Conservation (phyloP, 2,797 vertebrate species). For the Cossypha niveicapilla region DNA sequence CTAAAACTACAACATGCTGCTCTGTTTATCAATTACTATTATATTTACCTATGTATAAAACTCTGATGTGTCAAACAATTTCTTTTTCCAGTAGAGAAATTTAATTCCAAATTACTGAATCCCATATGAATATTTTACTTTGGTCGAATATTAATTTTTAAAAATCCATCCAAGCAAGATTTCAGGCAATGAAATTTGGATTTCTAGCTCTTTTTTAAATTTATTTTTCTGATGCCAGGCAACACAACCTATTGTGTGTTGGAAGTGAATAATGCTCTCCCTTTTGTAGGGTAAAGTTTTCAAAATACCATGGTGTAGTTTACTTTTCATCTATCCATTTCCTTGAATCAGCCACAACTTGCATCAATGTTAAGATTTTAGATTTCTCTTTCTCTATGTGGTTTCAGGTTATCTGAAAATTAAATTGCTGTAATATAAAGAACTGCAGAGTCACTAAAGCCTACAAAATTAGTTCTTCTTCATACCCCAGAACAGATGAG, state of each 20-base stretch:
- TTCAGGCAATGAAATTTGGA: not conserved
- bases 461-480: not conserved
- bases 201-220: not conserved
- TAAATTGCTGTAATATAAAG: not conserved
- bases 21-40: not conserved
- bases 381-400: not conserved
- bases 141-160: not conserved
- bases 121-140: not conserved
- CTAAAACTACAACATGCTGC: not conserved
- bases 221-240: not conserved
- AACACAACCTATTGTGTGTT: not conserved
- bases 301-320: not conserved
- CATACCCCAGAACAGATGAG: not conserved
- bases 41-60: not conserved
- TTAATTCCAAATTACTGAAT: not conserved
- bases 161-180: not conserved
- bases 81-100: not conserved
- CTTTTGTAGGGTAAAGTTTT: not conserved
- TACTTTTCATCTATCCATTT: not conserved
- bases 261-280: not conserved
- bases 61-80: not conserved
- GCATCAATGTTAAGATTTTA: not conserved
- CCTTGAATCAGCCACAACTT: not conserved
- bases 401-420: not conserved
- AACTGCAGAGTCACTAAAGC: not conserved